Evolutionary conservation across 1,140 invertebrate genomes (phyloP).

Genomic region (Papilio machaon): DNA sequence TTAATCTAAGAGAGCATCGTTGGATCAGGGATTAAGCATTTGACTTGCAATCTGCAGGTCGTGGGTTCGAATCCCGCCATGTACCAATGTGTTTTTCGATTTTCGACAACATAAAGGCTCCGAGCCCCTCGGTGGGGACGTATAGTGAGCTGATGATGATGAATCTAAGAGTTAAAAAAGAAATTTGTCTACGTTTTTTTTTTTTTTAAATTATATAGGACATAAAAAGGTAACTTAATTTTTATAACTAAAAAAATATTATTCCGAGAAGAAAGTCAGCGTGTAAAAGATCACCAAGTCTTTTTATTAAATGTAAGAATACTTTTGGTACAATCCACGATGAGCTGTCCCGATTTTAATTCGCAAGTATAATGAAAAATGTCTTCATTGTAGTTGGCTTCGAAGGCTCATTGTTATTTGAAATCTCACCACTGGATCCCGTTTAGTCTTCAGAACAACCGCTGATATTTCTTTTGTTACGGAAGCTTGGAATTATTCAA

Average conservation of each 20-base stretch:
- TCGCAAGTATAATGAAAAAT: conserved; percentile 32
- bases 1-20: too few species aligned
- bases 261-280: neutral
- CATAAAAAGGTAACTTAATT: neutral
- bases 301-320: conserved; percentile 6
- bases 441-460: conserved; percentile 34
- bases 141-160: too few species aligned
- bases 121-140: too few species aligned
- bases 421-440: conserved; percentile 32
- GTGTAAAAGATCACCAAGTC: neutral
- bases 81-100: too few species aligned
- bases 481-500: conserved; percentile 37
- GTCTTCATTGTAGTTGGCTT: conserved; percentile 28
- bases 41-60: too few species aligned
- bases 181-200: too few species aligned
- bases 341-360: conserved; percentile 36
- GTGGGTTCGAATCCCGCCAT: too few species aligned
- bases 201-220: too few species aligned
- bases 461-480: conserved; percentile 39
- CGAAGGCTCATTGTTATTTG: conserved; percentile 31
- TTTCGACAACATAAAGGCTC: too few species aligned
- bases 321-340: conserved; percentile 18
- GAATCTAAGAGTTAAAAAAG: too few species aligned
- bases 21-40: too few species aligned
- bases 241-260: neutral